These are phyloP conservation scores for Pantherophis vulpinus DNA, from an alignment of 2,797 vertebrate genomes.

Conservation along the genomic window DNA sequence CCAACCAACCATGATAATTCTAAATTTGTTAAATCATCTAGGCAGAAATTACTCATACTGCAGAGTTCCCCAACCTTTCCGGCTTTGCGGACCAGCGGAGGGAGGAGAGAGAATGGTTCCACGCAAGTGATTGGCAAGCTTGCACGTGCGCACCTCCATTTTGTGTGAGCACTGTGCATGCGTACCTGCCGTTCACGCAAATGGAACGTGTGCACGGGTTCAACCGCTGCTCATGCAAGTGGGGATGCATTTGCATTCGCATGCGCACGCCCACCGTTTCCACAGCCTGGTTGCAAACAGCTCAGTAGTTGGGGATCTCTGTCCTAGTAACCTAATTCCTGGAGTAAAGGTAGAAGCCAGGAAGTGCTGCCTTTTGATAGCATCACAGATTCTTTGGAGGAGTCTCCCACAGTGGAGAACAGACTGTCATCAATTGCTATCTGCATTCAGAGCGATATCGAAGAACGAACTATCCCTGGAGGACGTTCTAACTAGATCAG, in stretches of 20 bases:
- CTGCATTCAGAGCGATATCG: not conserved
- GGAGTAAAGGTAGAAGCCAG: not conserved
- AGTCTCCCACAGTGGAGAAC: not conserved
- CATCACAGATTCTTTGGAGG: not conserved
- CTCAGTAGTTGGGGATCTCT: not conserved
- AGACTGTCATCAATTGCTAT: not conserved
- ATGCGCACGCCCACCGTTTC: accelerated
- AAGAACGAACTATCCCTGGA: not conserved
- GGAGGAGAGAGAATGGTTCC: too few species aligned
- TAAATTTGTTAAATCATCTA: not conserved
- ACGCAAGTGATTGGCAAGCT: too few species aligned
- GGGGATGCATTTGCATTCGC: too few species aligned
- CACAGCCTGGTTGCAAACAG: not conserved
- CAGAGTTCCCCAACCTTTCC: too few species aligned
- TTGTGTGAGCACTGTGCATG: too few species aligned
- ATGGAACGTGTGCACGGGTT: not conserved
- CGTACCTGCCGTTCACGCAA: not conserved
- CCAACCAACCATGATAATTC: not conserved
- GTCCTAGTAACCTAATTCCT: not conserved
- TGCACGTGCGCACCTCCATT: too few species aligned
- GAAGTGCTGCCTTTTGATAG: not conserved
- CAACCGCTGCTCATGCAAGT: too few species aligned
- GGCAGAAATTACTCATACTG: not conserved
- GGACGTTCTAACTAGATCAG: not conserved
- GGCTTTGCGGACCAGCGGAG: too few species aligned